Conservation (phyloP, 2,888 invertebrate genomes). For the Pelosia muscerda region DNA sequence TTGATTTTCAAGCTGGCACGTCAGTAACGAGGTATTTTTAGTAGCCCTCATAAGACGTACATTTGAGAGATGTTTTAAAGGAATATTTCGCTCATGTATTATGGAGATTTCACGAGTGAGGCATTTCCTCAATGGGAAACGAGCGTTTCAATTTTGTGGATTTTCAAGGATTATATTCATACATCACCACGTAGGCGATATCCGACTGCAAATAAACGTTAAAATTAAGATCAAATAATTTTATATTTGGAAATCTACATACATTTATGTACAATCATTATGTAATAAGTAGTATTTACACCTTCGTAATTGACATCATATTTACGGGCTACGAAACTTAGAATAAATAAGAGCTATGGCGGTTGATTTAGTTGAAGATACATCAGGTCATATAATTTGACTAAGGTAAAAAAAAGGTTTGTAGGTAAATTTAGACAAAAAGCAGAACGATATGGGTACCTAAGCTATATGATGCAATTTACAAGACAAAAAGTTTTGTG, state of each 20-base stretch:
- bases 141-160: conserved; percentile 16
- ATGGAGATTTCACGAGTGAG: conserved; percentile 17
- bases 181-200: neutral
- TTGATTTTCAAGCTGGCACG: conserved; percentile 32
- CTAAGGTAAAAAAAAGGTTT: too few species aligned
- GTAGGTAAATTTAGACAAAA: neutral
- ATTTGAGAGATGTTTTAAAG: conserved; percentile 19
- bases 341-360: too few species aligned
- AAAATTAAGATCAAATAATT: conserved; percentile 1
- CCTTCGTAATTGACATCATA: neutral
- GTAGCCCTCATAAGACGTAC: conserved; percentile 25
- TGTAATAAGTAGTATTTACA: neutral
- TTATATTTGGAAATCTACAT: neutral
- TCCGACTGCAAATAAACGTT: neutral
- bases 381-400: too few species aligned
- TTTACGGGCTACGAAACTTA: too few species aligned
- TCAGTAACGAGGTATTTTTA: conserved; percentile 31
- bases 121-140: conserved; percentile 13
- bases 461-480: too few species aligned
- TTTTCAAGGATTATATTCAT: conserved; percentile 5
- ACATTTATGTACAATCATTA: neutral
- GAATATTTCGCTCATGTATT: conserved; percentile 24
- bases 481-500: too few species aligned
- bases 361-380: too few species aligned
- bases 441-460: neutral